Conservation (phyloP, 2,113 vertebrate genomes). For the Falco punctatus region DNA sequence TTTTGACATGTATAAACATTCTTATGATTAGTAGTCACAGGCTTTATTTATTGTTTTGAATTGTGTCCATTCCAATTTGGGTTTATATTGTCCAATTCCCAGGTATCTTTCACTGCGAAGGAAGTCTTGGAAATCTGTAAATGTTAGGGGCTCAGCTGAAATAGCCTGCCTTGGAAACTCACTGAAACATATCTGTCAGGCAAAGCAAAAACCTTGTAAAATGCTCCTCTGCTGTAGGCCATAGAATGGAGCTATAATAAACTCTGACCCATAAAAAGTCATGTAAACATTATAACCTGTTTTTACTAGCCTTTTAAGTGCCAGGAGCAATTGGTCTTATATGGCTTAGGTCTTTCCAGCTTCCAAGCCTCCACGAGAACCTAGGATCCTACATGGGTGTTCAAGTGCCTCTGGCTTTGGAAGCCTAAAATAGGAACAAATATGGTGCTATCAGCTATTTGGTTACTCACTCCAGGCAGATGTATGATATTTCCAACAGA, state of each 20-base stretch:
- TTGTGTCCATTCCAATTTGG: constrained; percentile 23
- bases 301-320: constrained; percentile 80
- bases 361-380: constrained; percentile 54
- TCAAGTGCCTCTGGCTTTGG: constrained; percentile 53
- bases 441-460: constrained; percentile 56
- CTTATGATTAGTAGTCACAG: constrained; percentile 13
- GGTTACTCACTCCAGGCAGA: constrained; percentile 56
- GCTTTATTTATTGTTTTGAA: constrained; percentile 50
- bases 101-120: constrained; percentile 19
- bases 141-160: constrained; percentile 12
- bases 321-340: constrained; percentile 77
- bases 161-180: constrained; percentile 57
- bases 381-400: constrained; percentile 68
- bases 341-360: constrained; percentile 53
- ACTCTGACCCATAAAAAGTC: constrained; percentile 81
- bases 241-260: constrained; percentile 73
- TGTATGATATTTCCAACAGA: constrained; percentile 65
- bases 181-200: constrained; percentile 72
- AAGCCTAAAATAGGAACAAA: constrained; percentile 62
- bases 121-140: constrained; percentile 36
- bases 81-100: constrained; percentile 1
- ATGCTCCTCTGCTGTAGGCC: constrained; percentile 73
- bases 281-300: constrained; percentile 81
- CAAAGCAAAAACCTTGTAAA: constrained; percentile 69
- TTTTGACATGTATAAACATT: constrained; percentile 33